Evolutionary conservation across 2,888 invertebrate genomes (phyloP), one percentile per base, ranked within the genome.

Genomic region (Autographa gamma): DNA sequence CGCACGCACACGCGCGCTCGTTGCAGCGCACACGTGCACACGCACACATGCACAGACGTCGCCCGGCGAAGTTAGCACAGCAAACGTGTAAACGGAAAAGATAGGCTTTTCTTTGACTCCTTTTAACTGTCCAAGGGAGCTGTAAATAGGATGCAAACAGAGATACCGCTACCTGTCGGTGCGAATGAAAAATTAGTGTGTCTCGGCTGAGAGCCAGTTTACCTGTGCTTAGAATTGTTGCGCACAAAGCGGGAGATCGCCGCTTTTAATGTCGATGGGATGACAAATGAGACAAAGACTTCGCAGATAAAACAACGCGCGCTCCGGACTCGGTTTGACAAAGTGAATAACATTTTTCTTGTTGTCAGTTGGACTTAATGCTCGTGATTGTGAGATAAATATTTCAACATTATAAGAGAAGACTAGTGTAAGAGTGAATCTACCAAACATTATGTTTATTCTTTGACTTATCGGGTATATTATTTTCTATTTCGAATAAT

Each of bases 61-160:
- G 67, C 84, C 81, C 78, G 60, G 86, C 81, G 80, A 83, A 90
- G 91, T 91, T 89, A 89, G 90, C 91, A 89, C 84, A 89, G 93
- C 91, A 94, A 93, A 93, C 89, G 93, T 91, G 93, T 90, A 94
- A 94, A 93, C 92, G 91, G 87, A 86, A 85, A 88, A 94, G 93
- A 95, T 95, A 93, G 94, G 91, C 92, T 89, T 93, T 92, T 93
- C 94, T 94, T 94, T 94, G 93, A 93, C 90, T 93, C 91, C 92
- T 91, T 92, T 92, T 92, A 92, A 90, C 90, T 91, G 92, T 92
- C 91, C 92, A 88, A 90, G 92, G 91, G 89, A 91, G 90, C 86
- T 89, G 86, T 95, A 94, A 95, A 95, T 93, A 93, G 92, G 94
- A 95, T 95, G 94, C 92, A 95, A 95, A 95, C 92, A 94, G 85